Conservation (phyloP, 1,140 invertebrate species). For the Drosophila punjabiensis region DNA sequence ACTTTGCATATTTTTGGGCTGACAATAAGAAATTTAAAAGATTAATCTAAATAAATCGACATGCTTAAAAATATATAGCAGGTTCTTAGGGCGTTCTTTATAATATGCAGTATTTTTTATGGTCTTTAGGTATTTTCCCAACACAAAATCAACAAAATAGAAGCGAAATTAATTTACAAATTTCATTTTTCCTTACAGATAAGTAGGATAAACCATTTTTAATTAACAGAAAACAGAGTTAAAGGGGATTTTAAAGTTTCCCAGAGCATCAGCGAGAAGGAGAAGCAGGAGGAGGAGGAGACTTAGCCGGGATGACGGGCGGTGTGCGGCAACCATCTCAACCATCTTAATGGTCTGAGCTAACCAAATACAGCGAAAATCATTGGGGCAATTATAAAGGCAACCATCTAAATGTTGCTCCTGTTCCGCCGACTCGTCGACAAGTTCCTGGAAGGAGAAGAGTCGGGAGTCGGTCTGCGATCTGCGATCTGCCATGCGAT, state of each 20-base stretch:
- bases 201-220: not conserved
- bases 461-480: constrained; percentile 3
- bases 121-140: too few species aligned
- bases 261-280: constrained; percentile 12
- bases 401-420: constrained; percentile 63
- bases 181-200: not conserved
- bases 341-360: constrained; percentile 75
- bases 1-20: constrained; percentile 11
- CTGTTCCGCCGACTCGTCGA: constrained; percentile 33
- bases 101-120: not conserved
- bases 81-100: not conserved
- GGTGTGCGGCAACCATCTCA: constrained; percentile 53
- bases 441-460: constrained; percentile 66
- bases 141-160: not conserved
- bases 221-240: constrained; percentile 20
- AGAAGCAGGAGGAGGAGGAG: not conserved
- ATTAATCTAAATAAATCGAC: not conserved
- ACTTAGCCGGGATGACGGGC: not conserved
- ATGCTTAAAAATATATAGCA: not conserved
- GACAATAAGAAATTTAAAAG: fast-evolving
- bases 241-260: constrained; percentile 30
- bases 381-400: constrained; percentile 73
- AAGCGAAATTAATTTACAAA: not conserved
- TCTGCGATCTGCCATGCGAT: not conserved
- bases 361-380: constrained; percentile 76